Base-by-base conservation (phyloP, 2,797 vertebrate species). In the Petrocephalus sullivani region DNA sequence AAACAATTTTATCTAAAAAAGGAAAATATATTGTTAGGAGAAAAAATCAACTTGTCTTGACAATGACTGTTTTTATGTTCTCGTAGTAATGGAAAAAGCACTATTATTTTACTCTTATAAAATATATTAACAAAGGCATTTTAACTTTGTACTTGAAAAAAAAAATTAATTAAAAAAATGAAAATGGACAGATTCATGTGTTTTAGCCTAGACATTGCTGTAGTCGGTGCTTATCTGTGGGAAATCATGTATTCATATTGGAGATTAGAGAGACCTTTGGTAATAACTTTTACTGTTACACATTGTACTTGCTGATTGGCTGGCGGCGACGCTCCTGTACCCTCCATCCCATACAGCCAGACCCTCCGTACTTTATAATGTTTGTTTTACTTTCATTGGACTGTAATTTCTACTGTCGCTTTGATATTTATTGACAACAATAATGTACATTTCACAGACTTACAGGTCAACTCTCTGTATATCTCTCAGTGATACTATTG, bases 121-220 rank as follows among this genome's bases (percentile, higher is more conserved):
- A 95, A 95, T 96, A 98, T 98, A 98, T 98, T 97, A 98, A 97
- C 95, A 97, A 98, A 98, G 96, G 96, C 97, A 97, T 98, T 98
- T 97, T 98, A 98, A 98, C 97, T 98, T 98, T 98, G 97, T 99
- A 99, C 98, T 98, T 98, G 97, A 98, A 97, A 95, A 95, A 95
- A 89, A 98, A 97, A 28, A 28, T 28, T 95, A 95, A 95, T 89
- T 82, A 61, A 89, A 82, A 87, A 81, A 88, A 95, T 90, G 93
- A 94, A 95, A 96, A 96, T 95, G 93, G 97, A 96, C 96, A 96
- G 96, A 97, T 98, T 97, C 96, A 96, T 97, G 97, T 98, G 98
- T 99, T 98, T 98, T 99, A 98, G 98, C 97, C 94, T 98, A 99
- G 98, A 94, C 95, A 96, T 98, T 97, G 97, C 97, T 98, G 97